Conservation (phyloP, 2,113 vertebrate species). For the Cyprinodon tularosa region DNA sequence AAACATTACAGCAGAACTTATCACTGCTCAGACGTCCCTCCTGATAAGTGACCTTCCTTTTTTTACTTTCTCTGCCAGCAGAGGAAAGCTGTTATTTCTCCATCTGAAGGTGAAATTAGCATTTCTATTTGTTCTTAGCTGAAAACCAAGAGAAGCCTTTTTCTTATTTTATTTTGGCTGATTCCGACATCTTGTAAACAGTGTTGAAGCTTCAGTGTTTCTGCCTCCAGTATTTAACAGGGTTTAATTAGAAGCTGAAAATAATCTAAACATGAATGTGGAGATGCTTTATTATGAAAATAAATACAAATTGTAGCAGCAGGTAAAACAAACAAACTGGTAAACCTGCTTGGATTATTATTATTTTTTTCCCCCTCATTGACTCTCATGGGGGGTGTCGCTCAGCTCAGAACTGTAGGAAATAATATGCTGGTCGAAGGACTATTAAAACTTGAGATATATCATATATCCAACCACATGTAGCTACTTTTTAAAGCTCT, state of each 20-base stretch:
- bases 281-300: conserved; percentile 57
- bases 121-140: conserved; percentile 43
- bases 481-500: conserved; percentile 50
- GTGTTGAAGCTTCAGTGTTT: conserved; percentile 77
- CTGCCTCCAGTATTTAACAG: conserved; percentile 53
- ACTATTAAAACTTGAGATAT: conserved; percentile 42
- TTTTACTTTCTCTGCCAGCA: conserved; percentile 35
- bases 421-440: conserved; percentile 24
- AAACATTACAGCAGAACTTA: conserved; percentile 35
- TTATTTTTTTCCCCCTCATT: conserved; percentile 2
- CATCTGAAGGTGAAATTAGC: conserved; percentile 34
- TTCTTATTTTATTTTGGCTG: conserved; percentile 29
- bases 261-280: conserved; percentile 51
- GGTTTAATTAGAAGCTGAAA: conserved; percentile 51
- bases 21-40: conserved; percentile 19
- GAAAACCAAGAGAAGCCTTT: conserved; percentile 34
- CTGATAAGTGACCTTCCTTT: conserved; percentile 67
- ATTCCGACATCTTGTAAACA: conserved; percentile 57
- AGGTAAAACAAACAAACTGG: conserved; percentile 58
- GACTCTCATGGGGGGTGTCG: conserved; percentile 37
- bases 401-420: conserved; percentile 43
- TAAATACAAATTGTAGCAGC: conserved; percentile 43
- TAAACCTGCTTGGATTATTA: conserved; percentile 45
- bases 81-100: conserved; percentile 31
- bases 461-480: conserved; percentile 39